These are phyloP conservation scores for Lerista edwardsae DNA, from an alignment of 2,797 vertebrate genomes.

Conservation along the genomic window DNA sequence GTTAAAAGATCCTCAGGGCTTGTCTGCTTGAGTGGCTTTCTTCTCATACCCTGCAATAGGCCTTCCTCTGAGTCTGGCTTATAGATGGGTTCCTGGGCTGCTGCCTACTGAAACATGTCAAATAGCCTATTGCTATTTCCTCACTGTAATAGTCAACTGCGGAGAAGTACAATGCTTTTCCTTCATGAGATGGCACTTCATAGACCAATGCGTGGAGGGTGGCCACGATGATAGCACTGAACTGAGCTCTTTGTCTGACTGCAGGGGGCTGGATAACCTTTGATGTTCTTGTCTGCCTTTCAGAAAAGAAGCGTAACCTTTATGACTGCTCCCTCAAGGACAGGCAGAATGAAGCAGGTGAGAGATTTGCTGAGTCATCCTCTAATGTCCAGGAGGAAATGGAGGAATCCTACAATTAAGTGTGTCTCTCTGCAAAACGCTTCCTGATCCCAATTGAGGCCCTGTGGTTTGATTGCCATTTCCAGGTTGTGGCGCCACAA, in stretches of 20 bases:
- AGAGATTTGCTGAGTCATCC: slow-evolving; percentile 40
- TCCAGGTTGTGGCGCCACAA: too few relatives aligned
- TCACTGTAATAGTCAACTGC: too few relatives aligned
- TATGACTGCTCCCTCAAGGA: slow-evolving; percentile 84
- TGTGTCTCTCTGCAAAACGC: too few relatives aligned
- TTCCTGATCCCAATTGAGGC: not conserved
- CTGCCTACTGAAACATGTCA: not conserved
- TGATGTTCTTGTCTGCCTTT: slow-evolving; percentile 47
- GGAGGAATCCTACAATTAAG: not conserved
- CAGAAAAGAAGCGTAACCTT: slow-evolving; percentile 79
- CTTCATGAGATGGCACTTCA: not conserved
- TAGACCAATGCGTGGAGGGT: not conserved
- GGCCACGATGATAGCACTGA: not conserved
- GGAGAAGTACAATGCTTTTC: not conserved
- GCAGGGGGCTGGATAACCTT: not conserved
- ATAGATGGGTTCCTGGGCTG: not conserved
- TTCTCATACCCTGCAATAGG: not conserved
- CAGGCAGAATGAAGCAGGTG: slow-evolving; percentile 80
- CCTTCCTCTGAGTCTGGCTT: not conserved
- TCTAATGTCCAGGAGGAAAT: not conserved
- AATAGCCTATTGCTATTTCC: too few relatives aligned
- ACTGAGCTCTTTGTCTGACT: not conserved
- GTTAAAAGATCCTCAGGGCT: not conserved
- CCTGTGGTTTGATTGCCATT: too few relatives aligned
- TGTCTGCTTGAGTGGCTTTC: not conserved